Evolutionary conservation across 2,888 invertebrate genomes (phyloP), one percentile per base, ranked within the genome.

Genomic region (Epirrhoe alternata): DNA sequence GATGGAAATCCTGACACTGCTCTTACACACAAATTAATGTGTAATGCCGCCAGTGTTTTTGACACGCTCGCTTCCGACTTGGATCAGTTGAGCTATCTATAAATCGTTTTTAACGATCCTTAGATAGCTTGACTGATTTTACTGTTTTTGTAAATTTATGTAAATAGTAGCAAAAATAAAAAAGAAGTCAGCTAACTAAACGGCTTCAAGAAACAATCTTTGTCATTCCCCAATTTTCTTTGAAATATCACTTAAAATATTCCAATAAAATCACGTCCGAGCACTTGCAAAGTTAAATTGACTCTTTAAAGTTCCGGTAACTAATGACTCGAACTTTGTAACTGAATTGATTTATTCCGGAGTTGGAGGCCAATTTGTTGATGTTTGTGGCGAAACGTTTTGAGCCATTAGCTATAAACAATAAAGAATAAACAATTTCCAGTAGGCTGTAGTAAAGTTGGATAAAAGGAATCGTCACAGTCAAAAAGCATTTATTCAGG

Each of bases 211-310:
- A 42, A 42, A 38, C 12, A 42, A 12, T 42, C 2, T 42, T 12
- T 12, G 38, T 42, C 12, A 12, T 42, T 51, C 24, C n/a, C 24
- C 30, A 45, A 57, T 62, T 56, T 60, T 53, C 60, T 6, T 4
- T 4, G 7, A 24, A 6, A 6, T 51, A 17, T 30, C 8, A 51
- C 57, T 33, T 57, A 54, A 51, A 58, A 63, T 63, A 61, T 35
- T 68, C 49, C 35, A 57, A 60, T 60, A 54, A 47, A 64, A 61
- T 14, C 54, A 60, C 66, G 54, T 49, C 35, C 47, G 56, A 68
- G 57, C 65, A 64, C 65, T 71, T 67, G 63, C 58, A 8, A 71
- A 71, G 68, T 71, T 71, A 71, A 73, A 73, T 71, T 70, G 65
- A 70, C 71, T 73, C 68, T 69, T 73, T 68, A 65, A 70, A 73